Evolutionary conservation across 92 coral and sea anemone species (phyloP).

Genomic region (Porites rus): DNA sequence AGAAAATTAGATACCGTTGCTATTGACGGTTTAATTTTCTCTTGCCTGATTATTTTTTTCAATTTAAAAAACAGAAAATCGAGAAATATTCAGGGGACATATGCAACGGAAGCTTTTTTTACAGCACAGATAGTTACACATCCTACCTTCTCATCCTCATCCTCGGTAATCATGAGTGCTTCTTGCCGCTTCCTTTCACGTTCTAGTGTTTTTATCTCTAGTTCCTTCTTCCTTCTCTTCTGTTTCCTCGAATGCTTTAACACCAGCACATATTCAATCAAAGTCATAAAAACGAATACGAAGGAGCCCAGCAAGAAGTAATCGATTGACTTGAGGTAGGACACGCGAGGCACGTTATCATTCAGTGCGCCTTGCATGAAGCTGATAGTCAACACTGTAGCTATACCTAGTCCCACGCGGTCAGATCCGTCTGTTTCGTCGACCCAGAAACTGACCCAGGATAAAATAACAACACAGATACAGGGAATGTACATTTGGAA

Average conservation of each 20-base stretch:
- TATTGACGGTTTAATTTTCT: no score
- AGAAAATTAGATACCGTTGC: no score
- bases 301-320: constrained; percentile 91
- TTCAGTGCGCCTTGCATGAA: constrained; percentile 96
- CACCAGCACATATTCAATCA: constrained; percentile 92
- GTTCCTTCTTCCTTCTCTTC: constrained; percentile 58
- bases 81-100: background rate
- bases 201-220: constrained; percentile 41
- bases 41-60: no score
- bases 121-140: background rate
- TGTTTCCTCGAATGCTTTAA: constrained; percentile 74
- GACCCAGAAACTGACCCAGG: constrained; percentile 95
- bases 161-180: background rate
- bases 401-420: constrained; percentile 91
- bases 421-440: constrained; percentile 89
- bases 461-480: constrained; percentile 81
- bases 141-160: constrained; percentile 35
- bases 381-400: constrained; percentile 91
- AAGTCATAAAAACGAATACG: constrained; percentile 92
- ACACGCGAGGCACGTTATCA: constrained; percentile 93
- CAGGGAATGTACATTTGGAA: constrained; percentile 93
- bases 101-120: constrained; percentile 11
- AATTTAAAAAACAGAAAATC: no score
- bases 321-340: constrained; percentile 95
- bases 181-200: constrained; percentile 21